Conservation (phyloP, 2,797 vertebrate genomes). For the Onychomys torridus region DNA sequence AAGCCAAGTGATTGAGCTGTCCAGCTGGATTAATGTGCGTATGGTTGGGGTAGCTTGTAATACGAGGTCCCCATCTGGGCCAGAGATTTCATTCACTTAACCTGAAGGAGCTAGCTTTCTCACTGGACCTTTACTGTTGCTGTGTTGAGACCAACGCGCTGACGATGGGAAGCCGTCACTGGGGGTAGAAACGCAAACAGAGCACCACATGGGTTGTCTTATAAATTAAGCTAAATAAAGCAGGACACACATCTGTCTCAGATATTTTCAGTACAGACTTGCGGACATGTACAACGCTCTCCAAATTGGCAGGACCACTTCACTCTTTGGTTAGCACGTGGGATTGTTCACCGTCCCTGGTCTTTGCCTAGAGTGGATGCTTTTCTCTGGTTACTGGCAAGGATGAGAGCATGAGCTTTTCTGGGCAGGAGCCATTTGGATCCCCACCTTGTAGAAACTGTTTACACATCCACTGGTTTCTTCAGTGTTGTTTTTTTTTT, state of each 20-base stretch:
- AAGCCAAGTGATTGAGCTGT: not conserved
- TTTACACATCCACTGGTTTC: not conserved
- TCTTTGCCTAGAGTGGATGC: not conserved
- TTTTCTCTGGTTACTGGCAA: not conserved
- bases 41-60: not conserved
- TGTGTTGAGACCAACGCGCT: not conserved
- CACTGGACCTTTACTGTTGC: not conserved
- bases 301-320: not conserved
- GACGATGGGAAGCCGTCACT: not conserved
- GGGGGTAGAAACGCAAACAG: not conserved
- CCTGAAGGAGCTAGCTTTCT: not conserved
- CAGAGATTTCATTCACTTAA: not conserved
- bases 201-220: not conserved
- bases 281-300: not conserved
- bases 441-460: not conserved
- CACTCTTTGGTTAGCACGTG: not conserved
- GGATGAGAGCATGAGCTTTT: not conserved
- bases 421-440: not conserved
- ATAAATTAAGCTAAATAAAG: not conserved
- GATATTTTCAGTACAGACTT: not conserved
- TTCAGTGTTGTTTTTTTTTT: constrained; percentile 50
- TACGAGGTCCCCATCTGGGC: not conserved
- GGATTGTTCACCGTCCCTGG: not conserved
- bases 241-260: not conserved
- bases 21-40: too few species aligned